Conservation (phyloP, 2,888 invertebrate genomes). For the Podabrus alpinus region DNA sequence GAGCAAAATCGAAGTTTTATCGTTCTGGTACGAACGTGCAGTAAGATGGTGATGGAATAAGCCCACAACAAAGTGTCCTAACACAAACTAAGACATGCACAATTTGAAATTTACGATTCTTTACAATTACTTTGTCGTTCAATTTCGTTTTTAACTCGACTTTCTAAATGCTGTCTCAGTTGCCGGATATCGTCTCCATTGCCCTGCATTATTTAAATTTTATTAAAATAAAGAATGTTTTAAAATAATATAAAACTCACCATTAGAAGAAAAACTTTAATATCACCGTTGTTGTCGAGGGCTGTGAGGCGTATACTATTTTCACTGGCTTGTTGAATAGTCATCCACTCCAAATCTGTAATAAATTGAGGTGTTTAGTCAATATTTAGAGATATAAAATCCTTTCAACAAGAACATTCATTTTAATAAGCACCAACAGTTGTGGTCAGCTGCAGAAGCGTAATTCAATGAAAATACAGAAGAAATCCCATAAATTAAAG, state of each 20-base stretch:
- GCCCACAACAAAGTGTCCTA: neutral
- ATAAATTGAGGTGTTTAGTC: too few species aligned
- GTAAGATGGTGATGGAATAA: neutral
- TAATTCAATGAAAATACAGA: too few species aligned
- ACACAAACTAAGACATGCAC: conserved; percentile 37
- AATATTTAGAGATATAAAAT: too few species aligned
- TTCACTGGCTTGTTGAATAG: conserved; percentile 82
- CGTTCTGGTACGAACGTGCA: neutral
- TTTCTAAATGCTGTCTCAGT: conserved; percentile 66
- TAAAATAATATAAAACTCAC: conserved; percentile 54
- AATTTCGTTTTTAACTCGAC: conserved; percentile 59
- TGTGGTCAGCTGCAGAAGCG: too few species aligned
- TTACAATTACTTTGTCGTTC: conserved; percentile 41
- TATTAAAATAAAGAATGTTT: neutral
- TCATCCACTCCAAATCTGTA: conserved; percentile 89
- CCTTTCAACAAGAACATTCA: too few species aligned
- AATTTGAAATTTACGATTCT: conserved; percentile 32
- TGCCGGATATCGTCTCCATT: conserved; percentile 72
- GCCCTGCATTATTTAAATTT: conserved; percentile 56
- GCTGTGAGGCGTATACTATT: conserved; percentile 89
- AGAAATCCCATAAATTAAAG: too few species aligned
- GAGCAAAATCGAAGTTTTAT: neutral
- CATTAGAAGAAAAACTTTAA: conserved; percentile 87
- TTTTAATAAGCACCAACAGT: too few species aligned
- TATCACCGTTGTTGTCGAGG: conserved; percentile 77